Evolutionary conservation across 2,113 vertebrate species (phyloP).

Genomic region (Genyomyrus donnyi): DNA sequence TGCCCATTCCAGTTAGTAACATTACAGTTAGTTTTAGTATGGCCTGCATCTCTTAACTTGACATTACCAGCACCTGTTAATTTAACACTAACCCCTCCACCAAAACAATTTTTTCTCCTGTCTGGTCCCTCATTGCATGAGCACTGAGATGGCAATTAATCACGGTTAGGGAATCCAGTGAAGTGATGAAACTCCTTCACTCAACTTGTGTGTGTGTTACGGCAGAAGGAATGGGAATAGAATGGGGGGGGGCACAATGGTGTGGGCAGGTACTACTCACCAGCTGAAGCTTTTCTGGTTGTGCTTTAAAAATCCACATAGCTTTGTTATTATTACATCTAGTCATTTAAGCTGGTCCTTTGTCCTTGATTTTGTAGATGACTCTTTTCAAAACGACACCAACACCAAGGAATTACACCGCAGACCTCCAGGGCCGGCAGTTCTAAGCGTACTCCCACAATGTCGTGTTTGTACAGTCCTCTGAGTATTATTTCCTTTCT

Average conservation of each 20-base stretch:
- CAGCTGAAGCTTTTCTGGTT: background rate
- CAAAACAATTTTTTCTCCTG: background rate
- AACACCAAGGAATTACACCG: background rate
- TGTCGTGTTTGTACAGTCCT: background rate
- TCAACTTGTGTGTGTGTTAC: background rate
- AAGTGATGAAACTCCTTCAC: background rate
- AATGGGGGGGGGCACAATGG: background rate
- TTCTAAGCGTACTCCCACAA: background rate
- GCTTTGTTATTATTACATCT: background rate
- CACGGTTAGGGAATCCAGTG: constrained; percentile 21
- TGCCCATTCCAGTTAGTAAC: background rate
- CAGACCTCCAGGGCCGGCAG: background rate
- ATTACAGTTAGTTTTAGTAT: background rate
- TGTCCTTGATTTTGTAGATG: background rate
- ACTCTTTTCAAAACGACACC: background rate
- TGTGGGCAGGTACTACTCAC: background rate
- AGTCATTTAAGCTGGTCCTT: background rate
- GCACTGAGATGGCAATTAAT: background rate
- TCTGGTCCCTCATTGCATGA: background rate
- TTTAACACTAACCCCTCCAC: background rate
- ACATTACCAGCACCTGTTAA: background rate
- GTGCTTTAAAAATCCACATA: background rate
- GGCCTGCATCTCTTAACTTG: background rate
- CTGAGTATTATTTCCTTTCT: background rate
- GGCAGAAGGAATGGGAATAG: background rate